Base-by-base conservation (phyloP, 2,888 invertebrate species). In the Lamproptera curius region DNA sequence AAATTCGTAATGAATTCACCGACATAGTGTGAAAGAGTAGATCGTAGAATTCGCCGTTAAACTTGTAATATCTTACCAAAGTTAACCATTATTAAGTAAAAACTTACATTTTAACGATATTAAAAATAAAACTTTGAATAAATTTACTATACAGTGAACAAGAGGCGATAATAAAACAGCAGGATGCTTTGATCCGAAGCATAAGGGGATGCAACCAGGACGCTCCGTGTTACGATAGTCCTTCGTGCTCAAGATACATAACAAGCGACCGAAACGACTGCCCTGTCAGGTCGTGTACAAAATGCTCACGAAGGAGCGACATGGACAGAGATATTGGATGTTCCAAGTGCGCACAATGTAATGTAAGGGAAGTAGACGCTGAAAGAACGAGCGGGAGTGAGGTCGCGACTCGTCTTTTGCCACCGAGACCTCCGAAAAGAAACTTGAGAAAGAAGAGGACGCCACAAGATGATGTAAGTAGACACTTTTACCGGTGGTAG, bases 111-210 rank as follows among this genome's bases (percentile, higher is more conserved):
- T n/a, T n/a, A n/a, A n/a, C n/a, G n/a, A n/a, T n/a, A n/a, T n/a
- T n/a, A n/a, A n/a, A n/a, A n/a, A n/a, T n/a, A n/a, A n/a, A n/a
- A n/a, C n/a, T n/a, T n/a, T n/a, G n/a, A n/a, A n/a, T n/a, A n/a
- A n/a, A n/a, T n/a, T n/a, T n/a, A n/a, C n/a, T n/a, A n/a, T n/a
- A n/a, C n/a, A 82, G 81, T 37, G 70, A 73, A 34, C 76, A 73
- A 63, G 72, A 77, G 49, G 56, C 65, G 2, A 60, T 58, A 36
- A 68, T 82, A 11, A 67, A 70, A 53, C 62, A 67, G 39, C 80
- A 80, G 48, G 71, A 76, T 9, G 46, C 50, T 0, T 28, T 65
- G 6, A 66, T 83, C 28, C 38, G 52, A 1, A 37, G 49, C 1
- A 53, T 83, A 1, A 65, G 64, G 26, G 54, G 56, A 33, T 43